A percentile compares a stretch with the other conserved stretches of the same genome.
phyloP scores from a whole-genome alignment of 64 coral and sea anemone genomes.

The Pocillopora verrucosa region DNA sequence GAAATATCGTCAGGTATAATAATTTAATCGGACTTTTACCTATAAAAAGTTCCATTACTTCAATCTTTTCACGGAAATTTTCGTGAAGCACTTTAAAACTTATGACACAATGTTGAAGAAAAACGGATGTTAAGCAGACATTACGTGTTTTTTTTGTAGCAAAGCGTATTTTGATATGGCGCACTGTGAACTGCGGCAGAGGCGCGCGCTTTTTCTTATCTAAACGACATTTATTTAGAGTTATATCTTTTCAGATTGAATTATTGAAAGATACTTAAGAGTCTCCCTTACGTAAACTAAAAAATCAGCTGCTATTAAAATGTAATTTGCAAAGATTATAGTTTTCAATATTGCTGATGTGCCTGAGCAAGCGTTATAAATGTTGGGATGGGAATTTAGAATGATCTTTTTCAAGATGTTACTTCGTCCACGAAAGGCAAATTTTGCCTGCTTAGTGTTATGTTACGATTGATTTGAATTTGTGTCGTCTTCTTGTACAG shows the following conservation, averaged over 20 bases:
- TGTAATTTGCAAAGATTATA: not conserved
- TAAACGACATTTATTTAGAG: not conserved
- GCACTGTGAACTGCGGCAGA: not conserved
- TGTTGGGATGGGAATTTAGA: not conserved
- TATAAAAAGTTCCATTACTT: not conserved
- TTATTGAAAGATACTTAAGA: not conserved
- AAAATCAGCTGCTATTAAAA: not conserved
- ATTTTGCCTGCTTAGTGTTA: not conserved
- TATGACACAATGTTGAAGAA: not conserved
- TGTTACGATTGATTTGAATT: not conserved
- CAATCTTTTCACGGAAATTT: not conserved
- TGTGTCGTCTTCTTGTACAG: not conserved
- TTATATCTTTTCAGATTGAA: not conserved
- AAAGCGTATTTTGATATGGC: constrained; percentile 3
- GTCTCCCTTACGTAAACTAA: not conserved
- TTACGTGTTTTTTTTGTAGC: not conserved
- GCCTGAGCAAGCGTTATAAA: not conserved
- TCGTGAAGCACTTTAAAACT: not conserved
- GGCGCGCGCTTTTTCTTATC: not conserved
- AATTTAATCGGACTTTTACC: not conserved
- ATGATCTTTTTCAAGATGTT: not conserved
- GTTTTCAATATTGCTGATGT: not conserved
- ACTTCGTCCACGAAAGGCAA: not conserved
- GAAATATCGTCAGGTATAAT: constrained; percentile 61
- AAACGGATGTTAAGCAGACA: not conserved